phyloP scores from a whole-genome alignment of 2,888 invertebrate species.

The Microctonus hyperodae region DNA sequence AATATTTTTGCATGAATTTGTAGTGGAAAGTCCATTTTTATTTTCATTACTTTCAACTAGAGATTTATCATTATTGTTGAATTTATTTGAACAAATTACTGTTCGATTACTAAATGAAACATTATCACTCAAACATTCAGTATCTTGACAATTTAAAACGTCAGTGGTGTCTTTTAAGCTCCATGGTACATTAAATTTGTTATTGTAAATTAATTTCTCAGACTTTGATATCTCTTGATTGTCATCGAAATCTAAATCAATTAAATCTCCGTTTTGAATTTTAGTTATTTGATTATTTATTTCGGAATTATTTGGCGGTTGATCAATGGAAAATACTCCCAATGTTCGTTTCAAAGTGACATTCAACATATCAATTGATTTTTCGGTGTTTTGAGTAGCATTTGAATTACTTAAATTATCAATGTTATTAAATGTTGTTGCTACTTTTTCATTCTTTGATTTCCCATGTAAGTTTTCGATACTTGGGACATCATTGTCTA shows the following conservation, averaged over 20 bases:
- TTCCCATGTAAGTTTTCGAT: neutral
- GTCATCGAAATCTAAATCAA: conserved; percentile 11
- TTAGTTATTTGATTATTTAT: conserved; percentile 12
- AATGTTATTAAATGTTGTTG: neutral
- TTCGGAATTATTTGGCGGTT: neutral
- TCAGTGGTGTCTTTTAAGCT: neutral
- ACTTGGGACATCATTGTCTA: conserved; percentile 12
- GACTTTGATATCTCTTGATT: too few species aligned
- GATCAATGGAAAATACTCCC: neutral
- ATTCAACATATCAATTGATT: neutral
- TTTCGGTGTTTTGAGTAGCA: neutral
- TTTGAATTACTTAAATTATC: neutral
- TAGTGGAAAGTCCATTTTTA: neutral
- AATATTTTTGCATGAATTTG: neutral
- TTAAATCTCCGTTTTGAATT: conserved; percentile 25
- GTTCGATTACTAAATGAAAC: neutral
- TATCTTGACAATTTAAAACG: neutral
- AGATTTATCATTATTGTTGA: neutral
- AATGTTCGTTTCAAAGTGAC: neutral
- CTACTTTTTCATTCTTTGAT: neutral
- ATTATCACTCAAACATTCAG: neutral
- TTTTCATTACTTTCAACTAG: neutral
- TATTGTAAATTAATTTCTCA: neutral
- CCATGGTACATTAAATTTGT: neutral
- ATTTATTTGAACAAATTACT: neutral